Conservation (phyloP, 2,113 vertebrate species). For the Peromyscus maniculatus region DNA sequence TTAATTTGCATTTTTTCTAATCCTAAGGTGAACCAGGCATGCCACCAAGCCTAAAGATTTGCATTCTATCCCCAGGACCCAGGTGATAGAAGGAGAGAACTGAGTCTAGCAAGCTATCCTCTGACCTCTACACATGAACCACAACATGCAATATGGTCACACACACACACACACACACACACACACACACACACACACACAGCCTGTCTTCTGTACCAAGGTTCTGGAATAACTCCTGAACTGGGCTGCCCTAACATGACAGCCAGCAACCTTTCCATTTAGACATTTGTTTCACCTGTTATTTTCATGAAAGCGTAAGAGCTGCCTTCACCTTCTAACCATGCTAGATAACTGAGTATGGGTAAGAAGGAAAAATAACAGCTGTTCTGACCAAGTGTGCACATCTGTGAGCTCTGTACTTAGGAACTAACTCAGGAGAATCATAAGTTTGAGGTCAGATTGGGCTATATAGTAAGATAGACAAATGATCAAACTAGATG, state of each 20-base stretch:
- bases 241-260: too few relatives aligned
- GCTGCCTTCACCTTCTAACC: neutral
- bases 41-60: neutral
- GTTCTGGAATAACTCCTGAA: neutral
- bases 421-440: neutral
- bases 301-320: conserved; percentile 30
- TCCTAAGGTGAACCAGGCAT: neutral
- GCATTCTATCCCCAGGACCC: neutral
- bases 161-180: neutral
- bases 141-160: too few relatives aligned
- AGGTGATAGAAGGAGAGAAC: neutral
- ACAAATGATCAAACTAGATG: neutral
- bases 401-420: neutral
- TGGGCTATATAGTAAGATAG: neutral
- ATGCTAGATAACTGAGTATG: neutral
- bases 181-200: neutral
- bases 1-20: too few relatives aligned
- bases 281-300: conserved; percentile 5
- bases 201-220: neutral
- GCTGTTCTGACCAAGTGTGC: neutral
- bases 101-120: neutral
- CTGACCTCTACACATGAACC: neutral
- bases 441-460: neutral
- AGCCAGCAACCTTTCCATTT: neutral
- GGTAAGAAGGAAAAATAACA: neutral